These are phyloP conservation scores for Halcyon chelicuti DNA, from an alignment of 2,797 vertebrate genomes.

Conservation along the genomic window DNA sequence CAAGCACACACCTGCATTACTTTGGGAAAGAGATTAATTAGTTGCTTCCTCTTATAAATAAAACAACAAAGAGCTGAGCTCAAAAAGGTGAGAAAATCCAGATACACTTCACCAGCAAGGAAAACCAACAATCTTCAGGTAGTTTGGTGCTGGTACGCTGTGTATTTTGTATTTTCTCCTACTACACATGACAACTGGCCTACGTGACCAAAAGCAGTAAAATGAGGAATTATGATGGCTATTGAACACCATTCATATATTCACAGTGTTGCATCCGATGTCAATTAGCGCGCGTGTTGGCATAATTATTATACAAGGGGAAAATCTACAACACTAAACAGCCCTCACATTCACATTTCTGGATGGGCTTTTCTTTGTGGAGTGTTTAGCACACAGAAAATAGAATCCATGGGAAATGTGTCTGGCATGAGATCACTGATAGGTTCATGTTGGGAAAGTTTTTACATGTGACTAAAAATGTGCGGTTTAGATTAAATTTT, in stretches of 20 bases:
- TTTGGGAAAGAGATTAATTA: slow-evolving; percentile 23
- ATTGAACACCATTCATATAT: slow-evolving; percentile 46
- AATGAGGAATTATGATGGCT: slow-evolving; percentile 63
- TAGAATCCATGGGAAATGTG: slow-evolving; percentile 8
- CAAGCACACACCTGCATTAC: neutral
- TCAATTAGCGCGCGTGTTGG: slow-evolving; percentile 63
- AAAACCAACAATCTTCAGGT: neutral
- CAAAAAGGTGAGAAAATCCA: slow-evolving; percentile 25
- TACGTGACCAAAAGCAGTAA: neutral
- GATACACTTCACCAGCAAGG: neutral
- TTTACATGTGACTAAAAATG: neutral
- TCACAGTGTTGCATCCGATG: neutral
- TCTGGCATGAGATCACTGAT: neutral
- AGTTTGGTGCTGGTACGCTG: rapidly evolving
- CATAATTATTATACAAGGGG: slow-evolving; percentile 71
- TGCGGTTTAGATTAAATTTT: neutral
- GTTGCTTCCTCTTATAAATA: slow-evolving; percentile 29
- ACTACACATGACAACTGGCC: neutral
- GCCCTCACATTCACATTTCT: slow-evolving; percentile 51
- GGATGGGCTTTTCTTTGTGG: slow-evolving; percentile 61
- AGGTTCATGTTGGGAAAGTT: neutral
- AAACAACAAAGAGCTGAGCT: neutral
- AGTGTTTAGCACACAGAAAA: slow-evolving; percentile 38
- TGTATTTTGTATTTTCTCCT: neutral
- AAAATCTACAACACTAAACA: slow-evolving; percentile 70